These are phyloP conservation scores for Drosophila lacteicornis DNA, from an alignment of 1,140 invertebrate species.

Conservation along the genomic window DNA sequence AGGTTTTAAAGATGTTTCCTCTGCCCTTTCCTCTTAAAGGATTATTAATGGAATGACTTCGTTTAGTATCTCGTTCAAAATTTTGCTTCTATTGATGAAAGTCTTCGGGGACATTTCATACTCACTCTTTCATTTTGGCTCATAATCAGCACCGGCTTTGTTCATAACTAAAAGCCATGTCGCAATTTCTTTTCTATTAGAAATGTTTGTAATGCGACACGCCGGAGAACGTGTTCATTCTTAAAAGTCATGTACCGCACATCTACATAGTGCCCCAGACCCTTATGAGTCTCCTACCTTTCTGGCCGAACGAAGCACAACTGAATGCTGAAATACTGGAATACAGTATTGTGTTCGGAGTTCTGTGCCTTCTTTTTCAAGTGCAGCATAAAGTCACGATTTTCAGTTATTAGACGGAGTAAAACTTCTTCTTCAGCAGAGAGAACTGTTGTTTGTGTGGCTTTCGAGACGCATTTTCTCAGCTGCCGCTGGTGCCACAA, in stretches of 20 bases:
- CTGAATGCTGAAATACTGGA: slow-evolving; percentile 32
- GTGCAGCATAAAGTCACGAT: slow-evolving; percentile 81
- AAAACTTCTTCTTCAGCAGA: slow-evolving; percentile 50
- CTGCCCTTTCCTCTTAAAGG: neutral
- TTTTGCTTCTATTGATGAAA: slow-evolving; percentile 4
- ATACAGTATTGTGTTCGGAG: slow-evolving; percentile 58
- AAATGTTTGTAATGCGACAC: slow-evolving; percentile 74
- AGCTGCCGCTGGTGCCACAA: slow-evolving; percentile 66
- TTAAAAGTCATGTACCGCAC: slow-evolving; percentile 62
- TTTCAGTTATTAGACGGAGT: slow-evolving; percentile 77
- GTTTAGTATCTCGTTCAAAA: neutral
- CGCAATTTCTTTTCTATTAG: slow-evolving; percentile 53
- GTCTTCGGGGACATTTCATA: slow-evolving; percentile 8
- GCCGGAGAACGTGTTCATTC: slow-evolving; percentile 74
- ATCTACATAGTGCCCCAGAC: slow-evolving; percentile 8
- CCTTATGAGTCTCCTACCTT: neutral
- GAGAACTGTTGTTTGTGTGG: slow-evolving; percentile 30
- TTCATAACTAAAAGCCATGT: slow-evolving; percentile 49
- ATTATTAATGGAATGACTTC: neutral
- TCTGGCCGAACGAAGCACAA: slow-evolving; percentile 11
- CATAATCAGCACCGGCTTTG: slow-evolving; percentile 48
- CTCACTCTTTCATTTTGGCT: slow-evolving; percentile 8
- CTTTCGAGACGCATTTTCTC: slow-evolving; percentile 49
- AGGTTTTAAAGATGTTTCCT: no score
- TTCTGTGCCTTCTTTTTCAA: slow-evolving; percentile 56